A percentile compares a stretch with the other conserved stretches of the same genome.
Evolutionary conservation across 2,113 vertebrate species (phyloP).

Genomic region (Paramisgurnus dabryanus): DNA sequence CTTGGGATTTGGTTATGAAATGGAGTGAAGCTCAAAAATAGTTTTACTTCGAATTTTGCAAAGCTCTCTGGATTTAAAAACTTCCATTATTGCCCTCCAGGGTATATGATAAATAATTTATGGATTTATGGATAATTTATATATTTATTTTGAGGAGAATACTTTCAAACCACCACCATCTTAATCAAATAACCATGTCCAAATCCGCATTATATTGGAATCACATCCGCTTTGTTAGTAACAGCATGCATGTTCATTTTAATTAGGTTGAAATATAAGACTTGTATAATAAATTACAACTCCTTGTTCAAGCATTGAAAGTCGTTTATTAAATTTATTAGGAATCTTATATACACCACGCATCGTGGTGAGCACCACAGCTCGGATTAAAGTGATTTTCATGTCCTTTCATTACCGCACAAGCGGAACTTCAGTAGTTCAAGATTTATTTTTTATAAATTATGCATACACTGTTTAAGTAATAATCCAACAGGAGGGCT

Average conservation of each 20-base stretch:
- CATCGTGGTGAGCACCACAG: too few relatives aligned
- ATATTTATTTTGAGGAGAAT: too few relatives aligned
- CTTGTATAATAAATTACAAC: not conserved
- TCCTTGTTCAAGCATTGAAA: not conserved
- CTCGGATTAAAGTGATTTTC: not conserved
- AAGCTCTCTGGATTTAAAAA: not conserved
- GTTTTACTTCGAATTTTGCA: not conserved
- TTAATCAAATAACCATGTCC: too few relatives aligned
- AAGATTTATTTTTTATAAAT: not conserved
- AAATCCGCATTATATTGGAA: not conserved
- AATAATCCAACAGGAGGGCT: not conserved
- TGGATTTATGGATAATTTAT: not conserved
- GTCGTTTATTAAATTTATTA: too few relatives aligned
- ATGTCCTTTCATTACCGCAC: not conserved
- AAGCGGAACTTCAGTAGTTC: not conserved
- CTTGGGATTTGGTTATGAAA: not conserved
- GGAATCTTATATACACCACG: too few relatives aligned
- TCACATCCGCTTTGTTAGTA: not conserved
- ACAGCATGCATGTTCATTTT: not conserved
- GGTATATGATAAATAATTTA: not conserved
- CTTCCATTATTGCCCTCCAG: not conserved
- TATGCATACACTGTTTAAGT: conserved; percentile 25
- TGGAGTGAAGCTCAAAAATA: not conserved
- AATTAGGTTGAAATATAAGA: too few relatives aligned
- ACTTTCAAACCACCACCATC: too few relatives aligned